phyloP scores from a whole-genome alignment of 2,797 vertebrate species.

The Ispidina picta region DNA sequence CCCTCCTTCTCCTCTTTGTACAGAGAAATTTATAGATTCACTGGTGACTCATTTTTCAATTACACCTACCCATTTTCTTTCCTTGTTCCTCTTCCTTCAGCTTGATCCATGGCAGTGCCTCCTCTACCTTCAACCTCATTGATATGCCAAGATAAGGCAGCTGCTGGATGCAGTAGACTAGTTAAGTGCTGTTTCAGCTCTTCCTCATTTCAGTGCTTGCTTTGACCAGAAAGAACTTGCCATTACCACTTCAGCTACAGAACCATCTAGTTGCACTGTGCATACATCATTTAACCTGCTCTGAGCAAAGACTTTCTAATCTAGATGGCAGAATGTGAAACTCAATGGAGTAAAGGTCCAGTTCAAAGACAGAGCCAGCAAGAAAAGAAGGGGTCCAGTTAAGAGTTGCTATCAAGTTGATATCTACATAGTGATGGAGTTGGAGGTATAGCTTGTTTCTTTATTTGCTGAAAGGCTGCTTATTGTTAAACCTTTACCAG shows the following conservation, averaged over 20 bases:
- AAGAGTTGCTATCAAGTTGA: neutral
- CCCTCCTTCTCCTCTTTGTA: conserved; percentile 1
- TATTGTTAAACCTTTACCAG: neutral
- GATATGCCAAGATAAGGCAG: conserved; percentile 7
- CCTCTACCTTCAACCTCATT: conserved; percentile 8
- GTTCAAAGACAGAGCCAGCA: neutral
- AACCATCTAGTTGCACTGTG: neutral
- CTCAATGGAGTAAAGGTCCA: neutral
- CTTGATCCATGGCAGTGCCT: conserved; percentile 20
- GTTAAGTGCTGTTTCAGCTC: neutral
- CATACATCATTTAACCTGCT: neutral
- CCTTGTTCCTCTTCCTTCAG: conserved; percentile 16
- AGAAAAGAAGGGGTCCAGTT: neutral
- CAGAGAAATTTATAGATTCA: conserved; percentile 31
- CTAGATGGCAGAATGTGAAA: neutral
- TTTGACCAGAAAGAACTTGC: neutral
- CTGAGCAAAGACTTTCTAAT: neutral
- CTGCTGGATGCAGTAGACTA: neutral
- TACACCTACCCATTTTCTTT: conserved; percentile 48
- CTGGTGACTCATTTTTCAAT: conserved; percentile 52
- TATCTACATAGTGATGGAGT: neutral
- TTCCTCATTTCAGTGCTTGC: neutral
- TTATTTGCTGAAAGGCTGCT: neutral
- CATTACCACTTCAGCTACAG: neutral
- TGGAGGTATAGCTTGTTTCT: neutral